phyloP scores from a whole-genome alignment of 2,113 vertebrate genomes.

The Psittacara wagleri region DNA sequence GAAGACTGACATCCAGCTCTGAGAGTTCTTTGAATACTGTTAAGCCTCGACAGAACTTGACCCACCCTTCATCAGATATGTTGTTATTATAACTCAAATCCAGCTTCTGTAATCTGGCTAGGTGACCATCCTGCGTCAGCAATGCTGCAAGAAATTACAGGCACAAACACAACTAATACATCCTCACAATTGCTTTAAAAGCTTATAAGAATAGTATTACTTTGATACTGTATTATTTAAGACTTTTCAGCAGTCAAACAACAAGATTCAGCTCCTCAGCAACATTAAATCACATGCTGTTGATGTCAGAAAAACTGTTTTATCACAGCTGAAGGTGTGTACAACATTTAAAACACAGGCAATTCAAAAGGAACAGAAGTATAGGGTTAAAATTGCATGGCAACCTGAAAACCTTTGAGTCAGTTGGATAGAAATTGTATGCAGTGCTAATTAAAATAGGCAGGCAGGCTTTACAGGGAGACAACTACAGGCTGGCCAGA shows the following conservation, averaged over 20 bases:
- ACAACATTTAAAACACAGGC: neutral
- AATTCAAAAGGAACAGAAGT: neutral
- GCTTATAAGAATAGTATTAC: neutral
- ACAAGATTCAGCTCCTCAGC: neutral
- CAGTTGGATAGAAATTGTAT: neutral
- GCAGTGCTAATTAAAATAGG: neutral
- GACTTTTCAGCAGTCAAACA: neutral
- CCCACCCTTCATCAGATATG: constrained; percentile 77
- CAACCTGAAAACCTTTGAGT: neutral
- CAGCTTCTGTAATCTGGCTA: constrained; percentile 74
- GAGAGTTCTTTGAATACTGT: constrained; percentile 73
- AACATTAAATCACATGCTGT: neutral
- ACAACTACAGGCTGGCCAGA: neutral
- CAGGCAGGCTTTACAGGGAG: neutral
- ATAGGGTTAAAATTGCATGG: neutral
- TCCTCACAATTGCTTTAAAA: neutral
- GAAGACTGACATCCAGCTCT: constrained; percentile 84
- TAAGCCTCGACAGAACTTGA: constrained; percentile 70
- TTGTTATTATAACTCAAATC: constrained; percentile 86
- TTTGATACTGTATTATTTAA: neutral
- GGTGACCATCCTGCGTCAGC: constrained; percentile 52
- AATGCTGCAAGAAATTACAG: constrained; percentile 71
- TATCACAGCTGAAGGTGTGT: neutral
- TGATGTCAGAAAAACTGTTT: neutral
- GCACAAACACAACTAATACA: neutral